Base-by-base conservation (phyloP, 2,797 vertebrate species). In the Tenualosa ilisha region DNA sequence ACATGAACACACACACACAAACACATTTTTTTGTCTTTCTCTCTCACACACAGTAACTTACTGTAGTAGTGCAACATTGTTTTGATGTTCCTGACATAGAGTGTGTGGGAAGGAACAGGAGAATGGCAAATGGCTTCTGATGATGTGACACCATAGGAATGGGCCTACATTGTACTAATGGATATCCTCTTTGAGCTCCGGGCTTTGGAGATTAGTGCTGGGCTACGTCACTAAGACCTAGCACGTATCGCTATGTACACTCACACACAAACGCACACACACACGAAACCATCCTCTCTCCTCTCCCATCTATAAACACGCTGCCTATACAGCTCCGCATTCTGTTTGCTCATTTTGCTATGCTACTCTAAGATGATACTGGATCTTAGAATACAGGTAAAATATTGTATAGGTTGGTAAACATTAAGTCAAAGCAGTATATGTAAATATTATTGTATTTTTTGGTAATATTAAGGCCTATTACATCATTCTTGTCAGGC, bases 181-280 rank as follows among this genome's bases (percentile, higher is more conserved):
- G 24, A 85, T 85, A 89, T 87, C 86, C 84, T 83, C 86, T 89
- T 86, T 86, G 85, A 83, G 87, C 51, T 53, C 61, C 13, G 8
- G 82, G 83, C 68, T 87, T 89, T 85, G 65, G 59, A 84, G 88
- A 85, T 89, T 89, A 87, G 43, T 31, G 22, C 82, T 82, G 8
- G 84, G 46, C 82, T 72, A 85, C 61, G 84, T 87, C 86, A 88
- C 84, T 85, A 85, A 85, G 84, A 61, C 85, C 72, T 68, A 56
- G 26, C 59, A 82, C 5, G 50, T 79, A 79, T 20, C 6, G 46
- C 79, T 3, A 54, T 61, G 9, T 0, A 54, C 59, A 81, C 72
- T 83, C 82, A 51, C 83, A 86, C 81, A 84, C 81, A 85, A 81
- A 83, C 46, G 81, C 84, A 83, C 65, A 82, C 82, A 87, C 82